Conservation (phyloP, 2,888 invertebrate genomes). For the Dyspetes luteomarginatus region DNA sequence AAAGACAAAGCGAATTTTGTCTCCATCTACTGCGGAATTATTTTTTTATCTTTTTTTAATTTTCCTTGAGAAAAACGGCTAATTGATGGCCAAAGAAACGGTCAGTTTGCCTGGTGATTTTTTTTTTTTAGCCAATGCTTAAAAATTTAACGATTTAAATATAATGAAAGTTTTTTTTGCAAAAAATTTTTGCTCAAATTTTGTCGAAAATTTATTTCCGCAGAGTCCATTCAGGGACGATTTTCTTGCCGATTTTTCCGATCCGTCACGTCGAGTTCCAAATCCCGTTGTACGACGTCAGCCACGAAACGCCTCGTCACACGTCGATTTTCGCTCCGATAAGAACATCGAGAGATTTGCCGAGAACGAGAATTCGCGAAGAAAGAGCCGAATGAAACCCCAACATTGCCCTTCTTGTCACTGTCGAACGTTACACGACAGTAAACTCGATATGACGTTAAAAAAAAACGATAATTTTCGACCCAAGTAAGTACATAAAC, state of each 20-base stretch:
- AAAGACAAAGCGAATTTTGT: too few species aligned
- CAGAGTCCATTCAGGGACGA: conserved; percentile 17
- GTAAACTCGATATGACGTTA: conserved; percentile 38
- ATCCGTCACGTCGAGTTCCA: not conserved
- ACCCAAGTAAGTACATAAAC: conserved; percentile 60
- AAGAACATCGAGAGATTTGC: conserved; percentile 28
- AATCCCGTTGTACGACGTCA: conserved; percentile 28
- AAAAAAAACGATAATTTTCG: conserved; percentile 40
- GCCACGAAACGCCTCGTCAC: conserved; percentile 41
- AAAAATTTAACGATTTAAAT: too few species aligned
- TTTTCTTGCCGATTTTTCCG: conserved; percentile 26
- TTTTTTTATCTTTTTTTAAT: too few species aligned
- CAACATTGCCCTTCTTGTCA: conserved; percentile 71
- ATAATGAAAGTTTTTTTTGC: not conserved
- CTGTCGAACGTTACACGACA: conserved; percentile 55
- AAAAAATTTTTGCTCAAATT: not conserved
- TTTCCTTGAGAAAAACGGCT: not conserved
- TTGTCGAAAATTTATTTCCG: not conserved
- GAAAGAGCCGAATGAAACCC: conserved; percentile 43
- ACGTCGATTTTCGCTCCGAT: conserved; percentile 42
- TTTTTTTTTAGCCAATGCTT: too few species aligned
- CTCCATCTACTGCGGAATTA: too few species aligned
- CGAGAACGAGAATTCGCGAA: conserved; percentile 47
- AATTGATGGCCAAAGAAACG: conserved; percentile 38
- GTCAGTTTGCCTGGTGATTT: too few species aligned